Evolutionary conservation across 37 sponge, comb jelly and placozoan species (phyloP), one percentile per base, ranked within the genome.

Genomic region (Diacarnus erythraeanus): DNA sequence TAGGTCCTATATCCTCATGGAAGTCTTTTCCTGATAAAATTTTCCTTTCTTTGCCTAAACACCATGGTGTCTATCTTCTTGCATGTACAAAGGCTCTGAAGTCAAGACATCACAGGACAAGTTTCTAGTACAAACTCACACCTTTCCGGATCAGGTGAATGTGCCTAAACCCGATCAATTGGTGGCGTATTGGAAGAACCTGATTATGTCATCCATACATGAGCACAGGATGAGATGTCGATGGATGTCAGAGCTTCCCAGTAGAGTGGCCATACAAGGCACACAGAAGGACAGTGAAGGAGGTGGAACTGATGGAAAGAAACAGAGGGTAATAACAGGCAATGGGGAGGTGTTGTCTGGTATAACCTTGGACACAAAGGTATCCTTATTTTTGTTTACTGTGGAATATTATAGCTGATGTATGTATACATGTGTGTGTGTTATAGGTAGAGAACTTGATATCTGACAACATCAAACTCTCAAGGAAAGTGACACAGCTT

Each of bases 101-200:
- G 27, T 5, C 25, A 38, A 42, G 27, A 68, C 87, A 21, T 64
- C 79, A 8, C 76, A 84, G 74, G 93, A 92, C 75, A 92, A 88
- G 66, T 92, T 92, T 43, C 83, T 92, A 21, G 80, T 92, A 3
- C 93, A 92, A 42, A 71, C 81, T 0, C 88, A 71, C 79, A 58
- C 77, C 18, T 74, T 91, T 59, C 57, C 38, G 5, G 34, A 44
- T 12, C 35, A 35, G 1, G 59, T 40, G 22, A 59, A 25, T 2
- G 38, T 77, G 2, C 83, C 88, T 8, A 44, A 58, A 42, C 56
- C 15, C 39, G 43, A 17, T 30, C 42, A 73, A 26, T 68, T 89
- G 44, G 26, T 60, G 12, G 4, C 74, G 23, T 79, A 74, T 51
- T 89, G 89, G 89, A 89, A 79, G 64, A 25, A 33, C 22, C 38